Base-by-base conservation (phyloP, 2,113 vertebrate species). In the Hemiprocne comata region DNA sequence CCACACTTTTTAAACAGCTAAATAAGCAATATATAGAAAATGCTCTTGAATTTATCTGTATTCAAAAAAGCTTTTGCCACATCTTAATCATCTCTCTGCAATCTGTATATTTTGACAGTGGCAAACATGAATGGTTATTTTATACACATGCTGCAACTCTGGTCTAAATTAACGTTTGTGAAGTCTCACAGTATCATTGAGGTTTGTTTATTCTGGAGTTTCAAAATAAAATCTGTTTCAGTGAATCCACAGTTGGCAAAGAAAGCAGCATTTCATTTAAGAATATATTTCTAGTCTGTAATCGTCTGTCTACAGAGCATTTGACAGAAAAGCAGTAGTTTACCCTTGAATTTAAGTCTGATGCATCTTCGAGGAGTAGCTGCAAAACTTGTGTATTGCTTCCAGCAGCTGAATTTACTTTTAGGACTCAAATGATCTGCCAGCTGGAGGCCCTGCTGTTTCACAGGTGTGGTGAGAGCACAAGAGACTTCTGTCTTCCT, bases 151-250 rank as follows among this genome's bases (percentile, higher is more conserved):
- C 91, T 94, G 69, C 50, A 78, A 85, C 87, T 92, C 66, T 83
- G 78, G 81, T 86, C 85, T 95, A 95, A 92, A 93, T 89, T 86
- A 91, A 85, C 70, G 67, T 90, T 95, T 90, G 74, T 78, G 78
- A 84, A 89, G 72, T 53, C 92, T 91, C 74, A 93, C 91, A 55
- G 89, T 92, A 86, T 93, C 78, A 84, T 89, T 82, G 94, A 85
- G 85, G 90, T 96, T 95, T 98, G 94, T 97, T 98, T 97, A 79
- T 95, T 97, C 97, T 98, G 97, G 95, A 97, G 61, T 74, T 82
- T 77, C 91, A 94, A 94, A 94, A 93, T 85, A 92, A 94, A 80
- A 83, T 87, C 40, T 69, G 28, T 83, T 85, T 70, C 50, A 42
- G 73, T 83, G 57, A 94, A 89, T 58, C 90, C 81, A 85, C 50